Conservation (phyloP, 2,113 vertebrate genomes). For the Otus sunia region DNA sequence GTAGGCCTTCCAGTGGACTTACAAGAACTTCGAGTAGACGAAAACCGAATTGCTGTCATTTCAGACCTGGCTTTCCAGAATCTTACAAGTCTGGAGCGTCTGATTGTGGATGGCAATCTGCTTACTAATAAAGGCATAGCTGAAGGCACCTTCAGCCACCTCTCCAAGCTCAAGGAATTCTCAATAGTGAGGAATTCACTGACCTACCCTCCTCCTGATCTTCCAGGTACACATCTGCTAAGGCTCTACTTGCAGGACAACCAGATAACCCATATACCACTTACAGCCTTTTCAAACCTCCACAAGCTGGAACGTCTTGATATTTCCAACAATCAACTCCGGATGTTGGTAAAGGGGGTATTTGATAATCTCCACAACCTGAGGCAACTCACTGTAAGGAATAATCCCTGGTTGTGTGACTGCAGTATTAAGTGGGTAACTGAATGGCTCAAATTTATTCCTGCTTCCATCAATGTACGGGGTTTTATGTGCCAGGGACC, state of each 20-base stretch:
- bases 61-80: constrained; percentile 95
- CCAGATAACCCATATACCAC: constrained; percentile 92
- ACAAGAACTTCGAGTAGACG: constrained; percentile 92
- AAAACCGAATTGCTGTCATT: constrained; percentile 93
- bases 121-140: constrained; percentile 93
- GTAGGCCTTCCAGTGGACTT: constrained; percentile 91
- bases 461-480: constrained; percentile 86
- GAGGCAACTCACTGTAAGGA: constrained; percentile 88
- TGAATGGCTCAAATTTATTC: constrained; percentile 92
- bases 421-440: constrained; percentile 96
- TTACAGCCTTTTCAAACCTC: constrained; percentile 88
- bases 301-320: constrained; percentile 90
- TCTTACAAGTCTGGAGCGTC: constrained; percentile 89
- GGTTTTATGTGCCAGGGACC: constrained; percentile 94
- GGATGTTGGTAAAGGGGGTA: constrained; percentile 86
- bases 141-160: constrained; percentile 90
- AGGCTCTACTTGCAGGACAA: constrained; percentile 95
- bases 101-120: constrained; percentile 94
- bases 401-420: constrained; percentile 95
- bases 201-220: constrained; percentile 86
- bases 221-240: constrained; percentile 86
- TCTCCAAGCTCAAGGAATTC: constrained; percentile 89
- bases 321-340: constrained; percentile 92
- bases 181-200: constrained; percentile 94
- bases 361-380: constrained; percentile 89